Evolutionary conservation across 2,888 invertebrate genomes (phyloP), one percentile per base, ranked within the genome.

Genomic region (Troides oblongomaculatus): DNA sequence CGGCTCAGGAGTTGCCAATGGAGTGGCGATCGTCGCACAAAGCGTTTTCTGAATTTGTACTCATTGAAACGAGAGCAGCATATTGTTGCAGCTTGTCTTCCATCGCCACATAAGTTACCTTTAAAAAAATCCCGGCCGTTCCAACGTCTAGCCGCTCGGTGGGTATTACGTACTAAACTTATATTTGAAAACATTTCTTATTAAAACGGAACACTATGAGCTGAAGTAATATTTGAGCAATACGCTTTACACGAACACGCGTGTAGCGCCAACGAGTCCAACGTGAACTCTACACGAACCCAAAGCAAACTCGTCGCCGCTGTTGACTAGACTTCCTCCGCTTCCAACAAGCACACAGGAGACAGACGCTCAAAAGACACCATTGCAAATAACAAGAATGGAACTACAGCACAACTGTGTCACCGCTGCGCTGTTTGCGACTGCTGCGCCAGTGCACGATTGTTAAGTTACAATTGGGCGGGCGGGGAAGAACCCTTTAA

Each of bases 121-220:
- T 53, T 12, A 25, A 58, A 10, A 10, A 23, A 8, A 58, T 25
- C 18, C 7, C 39, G 17, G n/a, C n/a, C 8, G 39, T 8, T 30
- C 21, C 25, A 43, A 25, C 25, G 25, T 25, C 21, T 43, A 23
- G 39, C 43, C 58, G 58, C 25, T 58, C 65, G 65, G 65, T 65
- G 66, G 61, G 66, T 66, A 30, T 46, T 53, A 53, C 50, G 21
- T 50, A 30, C 17, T 61, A 46, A 50, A 36, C 53, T 36, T 66
- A 36, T 8, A 21, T 60, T 60, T 46, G 14, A 7, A 25, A 64
- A 18, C 21, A 18, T 39, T 57, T 30, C 14, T 25, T 6, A 30
- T 60, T 30, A 46, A 30, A 53, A n/a, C 14, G 30, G 50, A 36
- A 50, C 14, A 36, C 21, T n/a, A 50, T 25, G 4, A 25, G 25